Conservation (phyloP, 2,797 vertebrate species). For the Lithobates pipiens region DNA sequence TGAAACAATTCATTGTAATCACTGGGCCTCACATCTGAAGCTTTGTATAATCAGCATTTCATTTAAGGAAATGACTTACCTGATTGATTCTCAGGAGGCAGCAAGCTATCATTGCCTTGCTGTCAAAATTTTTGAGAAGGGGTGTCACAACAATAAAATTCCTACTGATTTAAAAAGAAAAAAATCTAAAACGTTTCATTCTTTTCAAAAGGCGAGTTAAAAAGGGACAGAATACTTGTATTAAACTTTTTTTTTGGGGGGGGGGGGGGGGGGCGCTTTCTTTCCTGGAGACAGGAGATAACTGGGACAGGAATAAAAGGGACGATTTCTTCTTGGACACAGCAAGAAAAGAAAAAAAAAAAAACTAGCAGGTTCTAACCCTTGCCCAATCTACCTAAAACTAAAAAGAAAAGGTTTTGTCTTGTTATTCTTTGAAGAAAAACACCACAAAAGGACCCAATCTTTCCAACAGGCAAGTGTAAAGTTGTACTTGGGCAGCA, state of each 20-base stretch:
- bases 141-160: constrained; percentile 81
- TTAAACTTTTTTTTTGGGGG: background rate
- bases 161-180: constrained; percentile 36
- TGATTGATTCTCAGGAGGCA: constrained; percentile 85
- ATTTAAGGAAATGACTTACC: constrained; percentile 95
- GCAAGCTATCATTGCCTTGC: constrained; percentile 80
- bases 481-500: too few species aligned
- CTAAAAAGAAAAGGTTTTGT: too few species aligned
- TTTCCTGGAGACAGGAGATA: too few species aligned
- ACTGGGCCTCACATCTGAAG: constrained; percentile 89
- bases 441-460: too few species aligned
- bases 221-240: background rate
- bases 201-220: background rate
- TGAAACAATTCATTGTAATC: constrained; percentile 97
- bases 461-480: too few species aligned
- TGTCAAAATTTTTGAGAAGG: constrained; percentile 83
- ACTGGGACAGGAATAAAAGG: too few species aligned
- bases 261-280: too few species aligned
- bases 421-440: too few species aligned
- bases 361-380: too few species aligned
- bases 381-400: too few species aligned
- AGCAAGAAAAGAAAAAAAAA: too few species aligned
- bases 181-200: background rate
- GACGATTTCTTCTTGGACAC: too few species aligned
- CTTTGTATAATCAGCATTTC: constrained; percentile 95